A percentile compares a stretch with the other conserved stretches of the same genome.
phyloP scores from a whole-genome alignment of 2,888 invertebrate genomes.

The Drosophila sordidula region DNA sequence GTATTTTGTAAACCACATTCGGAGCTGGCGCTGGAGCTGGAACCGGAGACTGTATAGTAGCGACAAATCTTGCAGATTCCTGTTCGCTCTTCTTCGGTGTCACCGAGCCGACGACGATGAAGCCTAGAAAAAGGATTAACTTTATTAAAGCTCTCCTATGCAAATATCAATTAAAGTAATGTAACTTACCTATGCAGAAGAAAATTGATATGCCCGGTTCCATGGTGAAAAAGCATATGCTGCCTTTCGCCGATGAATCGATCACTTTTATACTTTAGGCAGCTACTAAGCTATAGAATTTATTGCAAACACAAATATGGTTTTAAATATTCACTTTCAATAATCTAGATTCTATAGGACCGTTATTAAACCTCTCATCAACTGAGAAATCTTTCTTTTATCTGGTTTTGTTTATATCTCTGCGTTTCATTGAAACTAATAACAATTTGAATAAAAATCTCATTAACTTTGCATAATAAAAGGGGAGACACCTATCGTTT shows the following conservation, averaged over 20 bases:
- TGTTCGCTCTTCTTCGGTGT: constrained; percentile 22
- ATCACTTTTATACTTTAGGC: constrained; percentile 60
- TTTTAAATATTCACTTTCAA: constrained; percentile 32
- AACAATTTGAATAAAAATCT: constrained; percentile 34
- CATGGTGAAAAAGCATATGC: constrained; percentile 57
- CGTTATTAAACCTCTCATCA: constrained; percentile 29
- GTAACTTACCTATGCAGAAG: constrained; percentile 55
- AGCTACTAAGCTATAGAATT: constrained; percentile 13
- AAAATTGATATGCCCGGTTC: constrained; percentile 48
- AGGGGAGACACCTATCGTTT: constrained; percentile 9
- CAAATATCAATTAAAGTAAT: background rate
- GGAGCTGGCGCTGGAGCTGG: constrained; percentile 36
- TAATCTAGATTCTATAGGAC: constrained; percentile 53
- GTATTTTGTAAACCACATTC: constrained; percentile 49
- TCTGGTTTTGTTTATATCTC: constrained; percentile 26
- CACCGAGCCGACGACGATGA: constrained; percentile 5
- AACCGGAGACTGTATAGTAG: constrained; percentile 35
- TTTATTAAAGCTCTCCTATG: too few relatives aligned
- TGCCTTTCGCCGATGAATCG: constrained; percentile 32
- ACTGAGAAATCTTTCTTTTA: constrained; percentile 45
- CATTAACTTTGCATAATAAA: constrained; percentile 45
- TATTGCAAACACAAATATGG: background rate
- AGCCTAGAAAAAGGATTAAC: constrained; percentile 4
- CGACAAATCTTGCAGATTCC: constrained; percentile 51
- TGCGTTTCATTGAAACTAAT: constrained; percentile 25